Percentiles rank a stretch among this genome's conserved stretches.
These are phyloP conservation scores for Dufourea novaeangliae DNA, from an alignment of 1,140 invertebrate genomes.

Conservation along the genomic window DNA sequence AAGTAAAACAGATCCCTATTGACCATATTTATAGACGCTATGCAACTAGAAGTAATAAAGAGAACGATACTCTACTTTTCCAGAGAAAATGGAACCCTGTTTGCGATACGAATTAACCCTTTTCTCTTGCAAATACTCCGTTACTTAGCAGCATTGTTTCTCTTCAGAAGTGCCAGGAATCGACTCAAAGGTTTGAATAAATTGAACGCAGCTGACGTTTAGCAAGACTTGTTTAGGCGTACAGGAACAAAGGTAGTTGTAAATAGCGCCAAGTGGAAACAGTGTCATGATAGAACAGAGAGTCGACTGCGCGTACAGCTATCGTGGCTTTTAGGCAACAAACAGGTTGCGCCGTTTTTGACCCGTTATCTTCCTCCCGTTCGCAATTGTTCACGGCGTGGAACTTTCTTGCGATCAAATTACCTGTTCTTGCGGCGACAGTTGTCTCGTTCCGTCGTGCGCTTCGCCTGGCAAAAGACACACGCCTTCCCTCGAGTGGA, in stretches of 20 bases:
- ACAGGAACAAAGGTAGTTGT: constrained; percentile 22
- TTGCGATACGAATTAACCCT: too few relatives aligned
- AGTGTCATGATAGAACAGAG: neutral
- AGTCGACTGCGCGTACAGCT: neutral
- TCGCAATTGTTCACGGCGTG: constrained; percentile 30
- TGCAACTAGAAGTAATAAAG: too few relatives aligned
- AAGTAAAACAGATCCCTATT: too few relatives aligned
- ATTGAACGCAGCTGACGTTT: neutral
- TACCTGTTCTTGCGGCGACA: constrained; percentile 8
- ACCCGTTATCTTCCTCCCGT: constrained; percentile 29
- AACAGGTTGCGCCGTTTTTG: constrained; percentile 23
- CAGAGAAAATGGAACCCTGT: too few relatives aligned
- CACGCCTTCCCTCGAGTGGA: neutral
- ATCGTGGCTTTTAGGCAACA: constrained; percentile 20
- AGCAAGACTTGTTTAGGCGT: neutral
- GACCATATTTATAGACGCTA: too few relatives aligned
- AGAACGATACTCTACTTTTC: too few relatives aligned
- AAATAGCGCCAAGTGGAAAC: constrained; percentile 14
- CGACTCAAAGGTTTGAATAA: neutral
- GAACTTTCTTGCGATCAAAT: constrained; percentile 27
- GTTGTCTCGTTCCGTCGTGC: neutral
- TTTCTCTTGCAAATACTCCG: neutral
- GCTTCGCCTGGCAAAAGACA: neutral
- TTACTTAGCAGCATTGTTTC: neutral
- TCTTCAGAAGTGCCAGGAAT: neutral